Percentiles rank a stretch among this genome's conserved stretches.
Evolutionary conservation across 2,113 vertebrate genomes (phyloP).

Genomic region (Barnardius zonarius): DNA sequence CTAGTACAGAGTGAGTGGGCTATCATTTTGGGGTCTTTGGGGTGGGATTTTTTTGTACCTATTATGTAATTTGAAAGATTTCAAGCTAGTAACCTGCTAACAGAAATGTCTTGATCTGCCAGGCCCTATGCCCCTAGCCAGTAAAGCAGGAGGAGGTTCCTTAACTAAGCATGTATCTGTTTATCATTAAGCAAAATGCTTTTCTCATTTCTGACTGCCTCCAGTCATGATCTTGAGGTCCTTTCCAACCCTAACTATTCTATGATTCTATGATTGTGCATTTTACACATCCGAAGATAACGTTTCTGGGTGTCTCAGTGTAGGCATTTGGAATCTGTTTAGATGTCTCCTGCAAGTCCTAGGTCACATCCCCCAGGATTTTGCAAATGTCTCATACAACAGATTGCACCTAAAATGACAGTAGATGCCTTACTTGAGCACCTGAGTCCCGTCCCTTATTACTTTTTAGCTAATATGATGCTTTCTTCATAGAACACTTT

Average conservation of each 20-base stretch:
- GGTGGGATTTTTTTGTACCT: background rate
- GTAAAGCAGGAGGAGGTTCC: background rate
- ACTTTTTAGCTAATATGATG: background rate
- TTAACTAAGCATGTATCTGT: background rate
- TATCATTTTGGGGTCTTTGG: background rate
- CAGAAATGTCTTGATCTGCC: background rate
- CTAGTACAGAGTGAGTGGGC: background rate
- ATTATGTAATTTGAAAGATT: background rate
- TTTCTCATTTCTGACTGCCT: background rate
- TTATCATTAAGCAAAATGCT: background rate
- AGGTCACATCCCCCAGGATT: background rate
- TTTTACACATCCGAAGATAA: background rate
- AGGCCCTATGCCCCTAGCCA: background rate
- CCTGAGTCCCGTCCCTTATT: background rate
- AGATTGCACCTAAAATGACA: background rate
- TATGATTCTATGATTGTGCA: background rate
- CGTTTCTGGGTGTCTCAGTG: background rate
- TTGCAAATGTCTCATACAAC: background rate
- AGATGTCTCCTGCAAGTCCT: background rate
- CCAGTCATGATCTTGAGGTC: background rate
- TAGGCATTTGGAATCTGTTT: background rate
- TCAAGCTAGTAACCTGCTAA: background rate
- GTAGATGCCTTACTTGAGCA: background rate
- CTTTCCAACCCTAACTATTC: background rate
- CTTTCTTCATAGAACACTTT: background rate